These are phyloP conservation scores for Lithobius niger DNA, from an alignment of 1,140 invertebrate species.

Conservation along the genomic window DNA sequence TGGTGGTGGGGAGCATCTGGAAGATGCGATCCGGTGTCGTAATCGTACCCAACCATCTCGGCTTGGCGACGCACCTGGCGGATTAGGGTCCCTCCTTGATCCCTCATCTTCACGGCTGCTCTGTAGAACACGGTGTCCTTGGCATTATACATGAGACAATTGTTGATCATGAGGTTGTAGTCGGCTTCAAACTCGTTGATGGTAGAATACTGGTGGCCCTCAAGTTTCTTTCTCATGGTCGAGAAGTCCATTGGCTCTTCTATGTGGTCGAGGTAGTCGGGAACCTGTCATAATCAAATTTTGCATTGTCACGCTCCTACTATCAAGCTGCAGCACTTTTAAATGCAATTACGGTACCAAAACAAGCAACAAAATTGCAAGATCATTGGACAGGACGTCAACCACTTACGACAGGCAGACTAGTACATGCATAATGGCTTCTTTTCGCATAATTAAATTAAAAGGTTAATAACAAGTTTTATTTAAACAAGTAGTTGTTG, in stretches of 20 bases:
- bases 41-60: slow-evolving; percentile 47
- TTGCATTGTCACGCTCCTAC: no score
- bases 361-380: no score
- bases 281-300: no score
- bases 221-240: slow-evolving; percentile 73
- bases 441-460: no score
- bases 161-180: slow-evolving; percentile 86
- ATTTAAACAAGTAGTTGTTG: no score
- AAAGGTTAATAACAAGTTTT: no score
- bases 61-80: slow-evolving; percentile 58
- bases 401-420: no score
- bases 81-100: slow-evolving; percentile 64
- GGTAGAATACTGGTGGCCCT: slow-evolving; percentile 56
- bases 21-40: slow-evolving; percentile 33
- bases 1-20: slow-evolving; percentile 21
- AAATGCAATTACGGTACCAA: no score
- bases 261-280: slow-evolving; percentile 84
- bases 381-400: no score
- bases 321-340: no score
- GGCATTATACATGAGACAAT: slow-evolving; percentile 88
- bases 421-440: no score
- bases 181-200: slow-evolving; percentile 72
- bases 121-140: slow-evolving; percentile 73
- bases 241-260: slow-evolving; percentile 91
- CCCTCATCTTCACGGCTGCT: slow-evolving; percentile 71